phyloP scores from a whole-genome alignment of 2,797 vertebrate genomes.

The Periophthalmus magnuspinnatus region DNA sequence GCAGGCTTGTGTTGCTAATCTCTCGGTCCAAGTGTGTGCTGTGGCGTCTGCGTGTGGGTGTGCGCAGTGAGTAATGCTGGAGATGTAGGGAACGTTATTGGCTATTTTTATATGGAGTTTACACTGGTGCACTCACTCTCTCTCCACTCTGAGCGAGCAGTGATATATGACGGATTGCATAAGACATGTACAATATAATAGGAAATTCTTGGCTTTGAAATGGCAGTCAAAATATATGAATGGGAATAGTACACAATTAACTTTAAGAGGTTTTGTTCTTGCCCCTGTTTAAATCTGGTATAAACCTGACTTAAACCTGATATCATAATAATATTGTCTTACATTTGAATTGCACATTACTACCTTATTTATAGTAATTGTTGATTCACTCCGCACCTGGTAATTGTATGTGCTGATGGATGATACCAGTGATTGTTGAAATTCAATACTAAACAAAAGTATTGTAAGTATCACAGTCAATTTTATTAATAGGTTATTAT shows the following conservation, averaged over 20 bases:
- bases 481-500: too few species aligned
- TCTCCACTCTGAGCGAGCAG: constrained; percentile 26
- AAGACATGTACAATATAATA: not conserved
- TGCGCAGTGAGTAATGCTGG: constrained; percentile 65
- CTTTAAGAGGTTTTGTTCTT: not conserved
- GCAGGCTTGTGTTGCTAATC: constrained; percentile 33
- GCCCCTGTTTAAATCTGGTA: too few species aligned
- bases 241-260: not conserved
- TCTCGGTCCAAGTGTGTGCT: constrained; percentile 13
- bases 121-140: constrained; percentile 38
- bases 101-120: constrained; percentile 67
- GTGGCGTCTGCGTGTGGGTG: constrained; percentile 58
- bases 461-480: too few species aligned
- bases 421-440: too few species aligned
- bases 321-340: too few species aligned
- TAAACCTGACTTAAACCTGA: too few species aligned
- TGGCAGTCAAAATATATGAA: not conserved
- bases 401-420: too few species aligned
- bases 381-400: too few species aligned
- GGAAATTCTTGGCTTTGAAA: not conserved
- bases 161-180: not conserved
- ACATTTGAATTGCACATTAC: too few species aligned
- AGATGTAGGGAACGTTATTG: constrained; percentile 59
- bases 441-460: too few species aligned
- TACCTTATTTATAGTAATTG: too few species aligned